Conservation (phyloP, 2,888 invertebrate genomes). For the Papilio gigon region DNA sequence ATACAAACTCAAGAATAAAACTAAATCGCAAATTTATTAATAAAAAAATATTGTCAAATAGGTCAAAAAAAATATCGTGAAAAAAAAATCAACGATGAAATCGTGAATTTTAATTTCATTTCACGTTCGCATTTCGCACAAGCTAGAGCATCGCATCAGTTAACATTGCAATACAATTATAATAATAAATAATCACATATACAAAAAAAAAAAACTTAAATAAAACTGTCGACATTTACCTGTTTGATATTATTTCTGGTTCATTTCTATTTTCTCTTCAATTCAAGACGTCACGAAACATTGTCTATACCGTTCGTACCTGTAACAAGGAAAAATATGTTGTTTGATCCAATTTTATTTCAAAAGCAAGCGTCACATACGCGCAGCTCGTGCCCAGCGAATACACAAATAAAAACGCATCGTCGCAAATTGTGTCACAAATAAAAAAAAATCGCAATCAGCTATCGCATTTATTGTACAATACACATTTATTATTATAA, state of each 20-base stretch:
- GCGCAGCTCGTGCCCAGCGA: constrained; percentile 55
- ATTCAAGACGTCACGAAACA: neutral
- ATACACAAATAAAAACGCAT: constrained; percentile 40
- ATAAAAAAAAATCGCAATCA: constrained; percentile 26
- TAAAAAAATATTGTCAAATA: neutral
- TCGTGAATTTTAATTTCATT: neutral
- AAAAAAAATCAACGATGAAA: neutral
- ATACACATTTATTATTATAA: neutral
- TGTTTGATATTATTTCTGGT: neutral
- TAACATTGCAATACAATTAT: constrained; percentile 14
- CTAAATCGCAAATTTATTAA: constrained; percentile 7
- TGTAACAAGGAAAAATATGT: constrained; percentile 55
- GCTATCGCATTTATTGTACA: constrained; percentile 20
- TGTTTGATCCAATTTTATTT: constrained; percentile 49
- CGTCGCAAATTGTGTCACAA: constrained; percentile 37
- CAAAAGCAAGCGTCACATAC: constrained; percentile 36
- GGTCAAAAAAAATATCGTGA: neutral
- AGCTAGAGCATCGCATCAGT: constrained; percentile 16
- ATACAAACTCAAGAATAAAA: neutral
- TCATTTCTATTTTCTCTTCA: neutral
- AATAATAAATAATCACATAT: neutral
- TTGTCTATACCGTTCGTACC: constrained; percentile 34
- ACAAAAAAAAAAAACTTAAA: neutral
- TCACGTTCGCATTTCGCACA: constrained; percentile 13
- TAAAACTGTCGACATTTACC: constrained; percentile 23